Base-by-base conservation (phyloP, 2,113 vertebrate species). In the Haliaeetus leucogaster region DNA sequence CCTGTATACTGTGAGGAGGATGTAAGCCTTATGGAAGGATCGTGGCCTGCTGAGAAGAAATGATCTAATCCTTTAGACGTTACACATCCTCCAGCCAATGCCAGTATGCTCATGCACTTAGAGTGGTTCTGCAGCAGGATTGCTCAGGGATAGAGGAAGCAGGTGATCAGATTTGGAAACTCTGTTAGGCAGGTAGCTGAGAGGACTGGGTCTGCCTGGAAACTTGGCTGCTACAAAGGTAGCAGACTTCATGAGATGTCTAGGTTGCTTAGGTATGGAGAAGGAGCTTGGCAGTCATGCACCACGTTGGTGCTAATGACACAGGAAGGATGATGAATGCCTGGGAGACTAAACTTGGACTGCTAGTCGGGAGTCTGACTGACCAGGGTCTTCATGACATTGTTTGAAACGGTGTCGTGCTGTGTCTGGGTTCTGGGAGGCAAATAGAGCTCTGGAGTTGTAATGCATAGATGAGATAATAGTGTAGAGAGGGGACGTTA, bases 381-480 rank as follows among this genome's bases (percentile, higher is more conserved):
- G 29, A 30, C 13, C 32, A 70, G 55, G 19, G 25, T 74, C 50
- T 59, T 70, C 10, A 29, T 12, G 38, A 23, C 16, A 9, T 16
- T 59, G 10, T 58, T 58, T 47, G 38, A 65, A 83, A 10, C 13
- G 7, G 6, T 52, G 4, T 47, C 0, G 0, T 71, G 26, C 50
- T 92, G 16, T 38, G 22, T 23, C n/a, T 48, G 50, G 2, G 8
- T 32, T 22, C 43, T 53, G 30, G 62, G 34, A 43, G n/a, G 30
- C 56, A 42, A 48, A 19, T 2, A 34, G 56, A 61, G 13, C 30
- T 48, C 50, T 48, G 43, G n/a, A 1, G 0, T 10, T 58, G 34
- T 29, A 34, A 47, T 10, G 15, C 15, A 2, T 8, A 45, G 29
- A 10, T 52, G 38, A 47, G 26, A 12, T 40, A 21, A n/a, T 13